Conservation (phyloP, 2,113 vertebrate genomes). For the Sylvia atricapilla region DNA sequence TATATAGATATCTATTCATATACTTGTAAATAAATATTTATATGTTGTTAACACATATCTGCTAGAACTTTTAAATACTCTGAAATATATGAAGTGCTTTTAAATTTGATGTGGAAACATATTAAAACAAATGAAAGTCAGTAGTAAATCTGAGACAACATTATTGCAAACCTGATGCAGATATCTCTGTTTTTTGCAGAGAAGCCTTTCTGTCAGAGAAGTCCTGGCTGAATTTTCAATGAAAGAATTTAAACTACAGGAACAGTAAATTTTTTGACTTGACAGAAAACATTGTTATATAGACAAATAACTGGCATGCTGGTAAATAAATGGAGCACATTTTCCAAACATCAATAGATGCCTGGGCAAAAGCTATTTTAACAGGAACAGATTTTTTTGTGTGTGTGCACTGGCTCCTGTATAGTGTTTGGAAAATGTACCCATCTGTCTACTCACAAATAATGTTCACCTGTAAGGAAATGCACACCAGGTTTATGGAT, state of each 20-base stretch:
- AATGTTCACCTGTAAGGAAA: slow-evolving; percentile 66
- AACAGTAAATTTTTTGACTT: slow-evolving; percentile 70
- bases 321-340: slow-evolving; percentile 66
- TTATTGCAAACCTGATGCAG: slow-evolving; percentile 20
- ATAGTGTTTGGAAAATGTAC: slow-evolving; percentile 49
- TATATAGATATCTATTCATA: not conserved
- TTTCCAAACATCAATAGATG: slow-evolving; percentile 58
- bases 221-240: slow-evolving; percentile 45
- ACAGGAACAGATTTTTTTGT: slow-evolving; percentile 41
- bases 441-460: slow-evolving; percentile 65
- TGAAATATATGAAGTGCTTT: slow-evolving; percentile 7
- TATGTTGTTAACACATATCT: not conserved
- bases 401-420: slow-evolving; percentile 16
- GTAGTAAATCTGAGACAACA: slow-evolving; percentile 15
- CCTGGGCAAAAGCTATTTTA: slow-evolving; percentile 50
- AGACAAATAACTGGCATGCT: slow-evolving; percentile 74
- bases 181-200: not conserved
- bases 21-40: not conserved
- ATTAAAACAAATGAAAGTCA: slow-evolving; percentile 47
- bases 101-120: slow-evolving; percentile 18
- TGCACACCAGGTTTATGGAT: slow-evolving; percentile 62
- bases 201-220: not conserved
- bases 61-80: not conserved
- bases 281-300: slow-evolving; percentile 77
- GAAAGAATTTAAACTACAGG: slow-evolving; percentile 30